Base-by-base conservation (phyloP, 2,888 invertebrate species). In the Philaethria dido region DNA sequence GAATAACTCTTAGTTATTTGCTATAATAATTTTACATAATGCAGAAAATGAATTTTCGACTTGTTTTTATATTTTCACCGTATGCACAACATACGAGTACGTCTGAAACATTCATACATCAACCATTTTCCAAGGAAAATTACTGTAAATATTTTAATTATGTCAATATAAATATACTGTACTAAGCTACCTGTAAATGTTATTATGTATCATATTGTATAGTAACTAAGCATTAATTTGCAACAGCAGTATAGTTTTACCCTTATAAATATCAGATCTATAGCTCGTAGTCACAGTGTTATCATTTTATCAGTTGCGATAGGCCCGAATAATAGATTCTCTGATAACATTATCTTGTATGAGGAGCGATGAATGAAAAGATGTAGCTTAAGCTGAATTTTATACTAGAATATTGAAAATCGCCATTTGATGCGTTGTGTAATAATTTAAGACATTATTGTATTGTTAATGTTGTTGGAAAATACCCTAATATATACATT, bases 251-350 rank as follows among this genome's bases (percentile, higher is more conserved):
- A 33, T 8, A 45, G n/a, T 55, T 14, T 55, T 18, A 36, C 8
- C 14, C 22, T 25, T 14, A 13, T 36, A 14, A 29, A 45, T 29
- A 16, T 22, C 29, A 45, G 44, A 60, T 60, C 11, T 45, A 33
- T 18, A 22, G 48, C 20, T 42, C 29, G 48, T 48, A 59, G 59
- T 64, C 42, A 16, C 50, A 0, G 42, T 42, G 59, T 62, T 62
- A 62, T 64, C 68, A 48, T 44, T 39, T 80, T 85, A 86, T 86
- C 84, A 75, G 68, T 69, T 65, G 71, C 75, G 83, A 85, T 85
- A 83, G 73, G 78, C 71, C 74, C 77, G 77, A 79, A 81, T 82
- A 85, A 83, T 79, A 81, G 74, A 76, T 73, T 73, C 63, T 66
- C 70, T 77, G 84, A 86, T 85, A 86, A 71, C 73, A 71, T 69